These are phyloP conservation scores for Xiphorhynchus erythropygius DNA, from an alignment of 2,797 vertebrate genomes.

Conservation along the genomic window DNA sequence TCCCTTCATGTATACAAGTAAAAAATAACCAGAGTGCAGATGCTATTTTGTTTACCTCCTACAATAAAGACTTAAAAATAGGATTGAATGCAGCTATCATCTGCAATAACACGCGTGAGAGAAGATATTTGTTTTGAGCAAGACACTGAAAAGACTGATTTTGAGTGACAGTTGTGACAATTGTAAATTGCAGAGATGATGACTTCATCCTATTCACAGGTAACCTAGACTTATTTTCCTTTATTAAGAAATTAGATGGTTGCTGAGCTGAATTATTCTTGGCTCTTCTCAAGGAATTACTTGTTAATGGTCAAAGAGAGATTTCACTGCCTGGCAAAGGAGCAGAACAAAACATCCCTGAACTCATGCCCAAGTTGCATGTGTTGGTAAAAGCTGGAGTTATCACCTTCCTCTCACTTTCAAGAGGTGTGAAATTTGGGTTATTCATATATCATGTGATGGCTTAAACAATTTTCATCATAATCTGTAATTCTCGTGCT, in stretches of 20 bases:
- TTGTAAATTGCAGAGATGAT: neutral
- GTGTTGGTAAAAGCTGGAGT: neutral
- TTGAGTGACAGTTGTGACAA: neutral
- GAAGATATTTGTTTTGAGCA: neutral
- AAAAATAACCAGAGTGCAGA: neutral
- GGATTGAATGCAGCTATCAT: neutral
- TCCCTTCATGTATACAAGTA: neutral
- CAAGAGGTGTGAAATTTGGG: neutral
- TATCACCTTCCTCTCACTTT: neutral
- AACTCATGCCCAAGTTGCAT: accelerated
- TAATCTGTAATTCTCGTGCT: accelerated
- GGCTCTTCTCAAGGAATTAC: neutral
- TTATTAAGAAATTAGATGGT: neutral
- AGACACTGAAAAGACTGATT: neutral
- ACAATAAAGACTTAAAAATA: conserved; percentile 2
- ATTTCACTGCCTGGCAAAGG: neutral
- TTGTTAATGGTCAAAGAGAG: neutral
- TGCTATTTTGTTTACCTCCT: conserved; percentile 23
- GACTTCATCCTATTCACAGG: neutral
- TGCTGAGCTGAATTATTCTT: neutral
- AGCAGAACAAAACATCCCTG: neutral
- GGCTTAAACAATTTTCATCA: neutral
- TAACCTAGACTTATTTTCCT: neutral
- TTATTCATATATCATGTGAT: neutral
- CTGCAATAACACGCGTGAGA: neutral